These are phyloP conservation scores for Hemibates koningsi DNA, from an alignment of 2,113 vertebrate species.

Conservation along the genomic window DNA sequence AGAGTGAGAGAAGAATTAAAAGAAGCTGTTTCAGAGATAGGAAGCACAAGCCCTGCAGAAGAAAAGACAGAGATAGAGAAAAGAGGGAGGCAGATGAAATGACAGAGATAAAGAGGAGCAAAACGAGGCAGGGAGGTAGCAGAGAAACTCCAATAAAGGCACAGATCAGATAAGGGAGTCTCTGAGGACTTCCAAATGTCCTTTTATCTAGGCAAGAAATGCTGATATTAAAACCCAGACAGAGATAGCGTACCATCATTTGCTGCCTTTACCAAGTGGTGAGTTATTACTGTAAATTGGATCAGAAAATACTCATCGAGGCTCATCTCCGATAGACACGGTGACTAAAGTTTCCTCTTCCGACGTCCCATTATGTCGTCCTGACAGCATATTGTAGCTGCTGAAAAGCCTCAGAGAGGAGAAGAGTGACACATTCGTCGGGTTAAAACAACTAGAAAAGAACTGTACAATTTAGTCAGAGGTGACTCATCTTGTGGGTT, in stretches of 20 bases:
- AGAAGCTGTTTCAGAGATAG: constrained; percentile 8
- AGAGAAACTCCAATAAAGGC: constrained; percentile 62
- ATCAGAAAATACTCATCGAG: constrained; percentile 32
- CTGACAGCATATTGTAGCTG: background rate
- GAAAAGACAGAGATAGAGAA: constrained; percentile 22
- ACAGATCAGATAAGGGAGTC: constrained; percentile 56
- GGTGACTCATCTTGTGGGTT: constrained; percentile 44
- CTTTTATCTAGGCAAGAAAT: constrained; percentile 52
- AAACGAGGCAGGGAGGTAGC: constrained; percentile 41
- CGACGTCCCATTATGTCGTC: background rate
- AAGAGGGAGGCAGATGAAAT: constrained; percentile 38
- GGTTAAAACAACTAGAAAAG: background rate
- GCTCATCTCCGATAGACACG: constrained; percentile 2
- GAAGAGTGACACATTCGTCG: background rate
- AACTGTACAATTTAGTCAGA: constrained; percentile 34
- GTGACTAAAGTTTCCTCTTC: constrained; percentile 45
- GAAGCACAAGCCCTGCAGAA: background rate
- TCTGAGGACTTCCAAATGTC: constrained; percentile 60
- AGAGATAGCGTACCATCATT: constrained; percentile 25
- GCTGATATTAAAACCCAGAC: constrained; percentile 61
- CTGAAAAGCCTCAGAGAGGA: background rate
- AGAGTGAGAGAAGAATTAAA: constrained; percentile 27
- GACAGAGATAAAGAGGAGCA: constrained; percentile 44
- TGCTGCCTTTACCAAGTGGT: constrained; percentile 25
- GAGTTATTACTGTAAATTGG: constrained; percentile 56